These are phyloP conservation scores for Amphipyra berbera DNA, from an alignment of 2,888 invertebrate species.

Conservation along the genomic window DNA sequence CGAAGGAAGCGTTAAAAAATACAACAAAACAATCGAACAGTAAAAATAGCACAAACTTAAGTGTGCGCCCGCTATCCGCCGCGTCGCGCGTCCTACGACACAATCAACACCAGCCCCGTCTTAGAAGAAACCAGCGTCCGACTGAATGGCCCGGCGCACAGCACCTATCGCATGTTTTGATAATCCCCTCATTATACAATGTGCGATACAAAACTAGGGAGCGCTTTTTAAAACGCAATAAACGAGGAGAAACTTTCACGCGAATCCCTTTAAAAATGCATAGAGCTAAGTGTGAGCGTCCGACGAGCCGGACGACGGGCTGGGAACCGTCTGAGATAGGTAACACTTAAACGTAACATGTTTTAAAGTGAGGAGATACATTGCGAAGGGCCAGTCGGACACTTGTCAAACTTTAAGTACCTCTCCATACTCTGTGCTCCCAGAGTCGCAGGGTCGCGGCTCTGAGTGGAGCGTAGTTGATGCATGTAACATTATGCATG, in stretches of 20 bases:
- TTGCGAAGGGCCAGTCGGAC: constrained; percentile 1
- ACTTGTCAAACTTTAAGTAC: constrained; percentile 31
- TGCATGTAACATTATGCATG: constrained; percentile 30
- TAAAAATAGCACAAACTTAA: constrained; percentile 69
- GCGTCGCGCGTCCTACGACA: constrained; percentile 4
- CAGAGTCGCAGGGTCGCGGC: background rate
- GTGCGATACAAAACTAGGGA: constrained; percentile 26
- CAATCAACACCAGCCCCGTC: constrained; percentile 17
- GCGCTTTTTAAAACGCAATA: constrained; percentile 27
- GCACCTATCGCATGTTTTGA: constrained; percentile 29
- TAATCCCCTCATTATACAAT: constrained; percentile 41
- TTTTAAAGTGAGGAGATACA: constrained; percentile 9
- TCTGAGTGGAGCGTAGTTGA: constrained; percentile 6
- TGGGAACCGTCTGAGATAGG: constrained; percentile 1
- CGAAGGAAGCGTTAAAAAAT: constrained; percentile 68
- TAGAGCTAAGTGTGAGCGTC: background rate
- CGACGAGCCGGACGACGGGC: background rate
- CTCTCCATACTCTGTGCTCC: background rate
- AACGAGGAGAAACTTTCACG: constrained; percentile 32
- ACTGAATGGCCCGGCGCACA: constrained; percentile 8
- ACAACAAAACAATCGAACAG: constrained; percentile 69
- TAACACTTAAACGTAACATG: constrained; percentile 16
- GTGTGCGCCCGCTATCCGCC: constrained; percentile 45
- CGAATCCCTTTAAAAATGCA: constrained; percentile 35
- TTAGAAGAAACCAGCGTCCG: constrained; percentile 34